Evolutionary conservation across 2,888 invertebrate species (phyloP).

Genomic region (Caenorhabditis wallacei): DNA sequence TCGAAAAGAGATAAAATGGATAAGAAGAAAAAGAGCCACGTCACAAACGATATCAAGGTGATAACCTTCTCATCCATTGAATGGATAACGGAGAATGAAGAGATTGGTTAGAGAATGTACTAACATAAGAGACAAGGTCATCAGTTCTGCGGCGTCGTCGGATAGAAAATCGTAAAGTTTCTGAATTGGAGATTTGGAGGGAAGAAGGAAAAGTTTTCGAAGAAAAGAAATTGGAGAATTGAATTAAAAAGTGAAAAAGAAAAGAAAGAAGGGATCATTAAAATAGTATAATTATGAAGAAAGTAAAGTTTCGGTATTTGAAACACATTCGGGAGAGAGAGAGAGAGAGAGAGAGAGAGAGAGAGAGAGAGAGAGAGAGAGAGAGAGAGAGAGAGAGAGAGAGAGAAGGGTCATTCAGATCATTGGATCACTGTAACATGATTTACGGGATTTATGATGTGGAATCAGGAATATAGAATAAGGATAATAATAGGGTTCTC

Average conservation of each 20-base stretch:
- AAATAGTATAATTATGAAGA: slow-evolving; percentile 27
- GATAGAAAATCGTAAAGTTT: slow-evolving; percentile 40
- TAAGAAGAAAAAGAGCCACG: slow-evolving; percentile 25
- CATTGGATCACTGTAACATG: slow-evolving; percentile 17
- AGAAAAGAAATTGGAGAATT: slow-evolving; percentile 16
- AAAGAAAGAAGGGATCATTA: background rate
- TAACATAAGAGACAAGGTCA: slow-evolving; percentile 54
- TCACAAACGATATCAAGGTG: slow-evolving; percentile 22
- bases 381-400: slow-evolving; percentile 21
- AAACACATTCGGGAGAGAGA: slow-evolving; percentile 21
- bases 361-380: slow-evolving; percentile 17
- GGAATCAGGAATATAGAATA: slow-evolving; percentile 4
- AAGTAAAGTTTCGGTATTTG: slow-evolving; percentile 25
- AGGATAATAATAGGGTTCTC: background rate
- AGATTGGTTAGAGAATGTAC: slow-evolving; percentile 47
- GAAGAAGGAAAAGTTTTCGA: slow-evolving; percentile 11
- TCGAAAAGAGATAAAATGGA: background rate
- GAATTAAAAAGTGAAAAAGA: slow-evolving; percentile 28
- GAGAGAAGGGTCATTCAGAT: slow-evolving; percentile 36
- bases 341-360: slow-evolving; percentile 21
- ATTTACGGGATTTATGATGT: slow-evolving; percentile 21
- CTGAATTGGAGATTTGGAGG: slow-evolving; percentile 24
- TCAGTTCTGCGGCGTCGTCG: slow-evolving; percentile 26
- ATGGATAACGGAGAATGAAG: slow-evolving; percentile 20
- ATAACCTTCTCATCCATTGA: slow-evolving; percentile 26